A percentile compares a stretch with the other conserved stretches of the same genome.
Conservation (phyloP, 2,797 vertebrate genomes). For the Halcyon chelicuti region DNA sequence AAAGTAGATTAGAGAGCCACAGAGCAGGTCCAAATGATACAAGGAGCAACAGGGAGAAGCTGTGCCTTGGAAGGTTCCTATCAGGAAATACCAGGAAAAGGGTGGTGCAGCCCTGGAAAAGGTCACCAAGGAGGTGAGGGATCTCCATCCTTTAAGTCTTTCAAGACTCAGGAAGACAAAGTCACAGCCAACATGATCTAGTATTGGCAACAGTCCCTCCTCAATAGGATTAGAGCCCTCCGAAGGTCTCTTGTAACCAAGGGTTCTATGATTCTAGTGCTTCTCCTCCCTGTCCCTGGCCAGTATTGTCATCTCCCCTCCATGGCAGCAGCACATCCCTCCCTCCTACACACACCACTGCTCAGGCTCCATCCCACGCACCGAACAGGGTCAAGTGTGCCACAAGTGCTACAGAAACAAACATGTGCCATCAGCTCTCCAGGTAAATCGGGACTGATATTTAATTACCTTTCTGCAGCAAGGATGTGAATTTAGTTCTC, state of each 20-base stretch:
- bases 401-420: background rate
- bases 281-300: background rate
- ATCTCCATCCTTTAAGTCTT: background rate
- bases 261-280: background rate
- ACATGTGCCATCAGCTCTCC: background rate
- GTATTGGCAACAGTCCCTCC: background rate
- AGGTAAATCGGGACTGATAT: background rate
- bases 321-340: background rate
- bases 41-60: background rate
- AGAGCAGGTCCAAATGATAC: background rate
- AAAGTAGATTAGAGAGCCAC: background rate
- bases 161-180: background rate
- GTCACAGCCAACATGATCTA: background rate
- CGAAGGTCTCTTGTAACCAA: background rate
- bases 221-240: background rate
- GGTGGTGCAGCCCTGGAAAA: background rate
- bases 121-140: background rate
- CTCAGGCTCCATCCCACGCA: background rate
- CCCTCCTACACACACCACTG: background rate
- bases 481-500: background rate
- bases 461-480: background rate
- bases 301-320: background rate
- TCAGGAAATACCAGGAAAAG: background rate
- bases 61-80: background rate
- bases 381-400: background rate